Percentiles rank a stretch among this genome's conserved stretches.
phyloP scores from a whole-genome alignment of 2,113 vertebrate genomes.

The Carettochelys insculpta region DNA sequence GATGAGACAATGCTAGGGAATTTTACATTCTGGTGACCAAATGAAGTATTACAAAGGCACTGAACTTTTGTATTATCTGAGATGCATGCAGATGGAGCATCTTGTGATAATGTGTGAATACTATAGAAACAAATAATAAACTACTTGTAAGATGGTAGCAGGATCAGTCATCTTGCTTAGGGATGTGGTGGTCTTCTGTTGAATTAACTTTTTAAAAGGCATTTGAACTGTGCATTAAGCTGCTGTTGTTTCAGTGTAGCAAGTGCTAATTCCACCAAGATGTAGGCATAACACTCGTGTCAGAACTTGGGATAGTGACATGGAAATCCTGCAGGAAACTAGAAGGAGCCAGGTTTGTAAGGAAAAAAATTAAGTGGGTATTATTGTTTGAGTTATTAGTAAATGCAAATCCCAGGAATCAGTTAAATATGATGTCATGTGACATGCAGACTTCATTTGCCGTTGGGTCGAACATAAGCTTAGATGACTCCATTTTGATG shows the following conservation, averaged over 20 bases:
- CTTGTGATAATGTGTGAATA: background rate
- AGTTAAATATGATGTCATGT: background rate
- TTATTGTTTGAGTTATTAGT: background rate
- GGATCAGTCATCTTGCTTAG: background rate
- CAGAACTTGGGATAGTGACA: rapidly evolving
- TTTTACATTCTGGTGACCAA: background rate
- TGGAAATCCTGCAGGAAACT: background rate
- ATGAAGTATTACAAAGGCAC: rapidly evolving
- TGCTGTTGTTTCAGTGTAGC: background rate
- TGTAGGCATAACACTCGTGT: background rate
- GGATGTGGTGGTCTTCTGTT: background rate
- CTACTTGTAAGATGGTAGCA: background rate
- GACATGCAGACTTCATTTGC: background rate
- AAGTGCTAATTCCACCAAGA: background rate
- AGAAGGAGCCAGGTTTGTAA: rapidly evolving
- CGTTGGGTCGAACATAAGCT: background rate
- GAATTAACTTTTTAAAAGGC: background rate
- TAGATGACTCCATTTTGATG: background rate
- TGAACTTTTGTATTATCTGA: rapidly evolving
- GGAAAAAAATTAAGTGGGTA: background rate
- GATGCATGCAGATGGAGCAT: background rate
- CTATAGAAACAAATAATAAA: background rate
- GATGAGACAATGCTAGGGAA: rapidly evolving
- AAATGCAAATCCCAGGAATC: background rate
- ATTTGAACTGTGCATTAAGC: rapidly evolving